Base-by-base conservation (phyloP, 2,888 invertebrate genomes). In the Drosophila mimica region DNA sequence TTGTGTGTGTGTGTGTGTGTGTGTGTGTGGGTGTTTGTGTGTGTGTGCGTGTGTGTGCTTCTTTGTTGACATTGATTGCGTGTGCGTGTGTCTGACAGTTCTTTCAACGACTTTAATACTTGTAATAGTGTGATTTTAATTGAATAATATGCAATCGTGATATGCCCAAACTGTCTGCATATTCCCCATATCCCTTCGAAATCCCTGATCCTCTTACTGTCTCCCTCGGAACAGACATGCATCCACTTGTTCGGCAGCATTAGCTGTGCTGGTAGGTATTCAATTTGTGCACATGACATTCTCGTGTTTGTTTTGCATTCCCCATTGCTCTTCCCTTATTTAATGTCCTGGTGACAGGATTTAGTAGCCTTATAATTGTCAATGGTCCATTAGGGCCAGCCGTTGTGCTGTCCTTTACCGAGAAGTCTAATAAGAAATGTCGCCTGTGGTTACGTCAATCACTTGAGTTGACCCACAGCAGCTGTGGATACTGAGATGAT, bases 281-380 rank as follows among this genome's bases (percentile, higher is more conserved):
- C 57, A 68, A 63, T 63, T 72, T 69, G 65, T 76, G 80, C 62
- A 69, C 66, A 73, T 76, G 73, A 76, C 78, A 79, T 48, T 38
- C 28, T 36, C 62, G 33, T 76, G 76, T 83, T 83, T 88, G 61
- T 62, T 74, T 78, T 72, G 28, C 66, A 25, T 17, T 17, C 30
- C 30, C 40, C 48, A 1, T 53, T 20, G 20, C 51, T 3, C 38
- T 11, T 53, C 49, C 4, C 58, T 20, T n/a, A 38, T 6, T 33
- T 7, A 40, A 56, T 61, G 43, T 64, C 49, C 67, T 59, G 70
- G 58, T 70, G 74, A 73, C 74, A 87, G 78, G 79, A 85, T 87
- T 88, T 83, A 85, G 82, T 81, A 83, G 82, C 81, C 70, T 72
- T 85, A 86, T 89, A 87, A 88, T 88, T 90, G 90, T 88, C 88